Evolutionary conservation across 2,797 vertebrate species (phyloP).

Genomic region (Galago senegalensis): DNA sequence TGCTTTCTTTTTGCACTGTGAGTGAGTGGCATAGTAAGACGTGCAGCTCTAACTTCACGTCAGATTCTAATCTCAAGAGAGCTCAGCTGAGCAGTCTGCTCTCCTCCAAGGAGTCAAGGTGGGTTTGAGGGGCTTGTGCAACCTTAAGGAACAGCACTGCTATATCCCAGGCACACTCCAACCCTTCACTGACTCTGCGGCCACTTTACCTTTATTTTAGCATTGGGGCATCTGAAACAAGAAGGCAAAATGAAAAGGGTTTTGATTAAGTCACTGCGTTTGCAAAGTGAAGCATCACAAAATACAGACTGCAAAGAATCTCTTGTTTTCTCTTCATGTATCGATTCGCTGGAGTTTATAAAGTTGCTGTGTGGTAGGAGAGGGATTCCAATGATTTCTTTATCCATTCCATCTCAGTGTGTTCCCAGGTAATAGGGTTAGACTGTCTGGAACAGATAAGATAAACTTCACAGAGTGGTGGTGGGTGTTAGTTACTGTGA

Average conservation of each 20-base stretch:
- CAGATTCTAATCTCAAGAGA: background rate
- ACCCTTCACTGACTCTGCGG: background rate
- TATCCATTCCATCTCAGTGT: conserved; percentile 2
- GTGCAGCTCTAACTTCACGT: background rate
- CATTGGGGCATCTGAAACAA: background rate
- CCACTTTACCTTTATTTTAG: background rate
- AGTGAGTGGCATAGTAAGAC: background rate
- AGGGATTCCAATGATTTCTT: conserved; percentile 13
- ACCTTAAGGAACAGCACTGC: background rate
- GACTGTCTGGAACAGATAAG: conserved; percentile 54
- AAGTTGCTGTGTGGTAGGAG: background rate
- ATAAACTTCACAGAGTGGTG: conserved; percentile 5
- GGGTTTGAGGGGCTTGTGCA: background rate
- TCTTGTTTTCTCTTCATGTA: background rate
- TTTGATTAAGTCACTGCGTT: background rate
- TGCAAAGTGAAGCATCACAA: background rate
- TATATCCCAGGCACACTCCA: accelerated
- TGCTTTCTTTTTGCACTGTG: background rate
- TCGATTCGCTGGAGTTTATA: conserved; percentile 24
- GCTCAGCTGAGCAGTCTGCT: background rate
- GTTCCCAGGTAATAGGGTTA: background rate
- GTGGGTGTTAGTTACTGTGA: background rate
- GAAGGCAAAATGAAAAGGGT: background rate
- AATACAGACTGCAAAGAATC: background rate
- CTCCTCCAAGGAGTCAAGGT: accelerated